Evolutionary conservation across 2,888 invertebrate species (phyloP).

Genomic region (Tubulanus polymorphus): DNA sequence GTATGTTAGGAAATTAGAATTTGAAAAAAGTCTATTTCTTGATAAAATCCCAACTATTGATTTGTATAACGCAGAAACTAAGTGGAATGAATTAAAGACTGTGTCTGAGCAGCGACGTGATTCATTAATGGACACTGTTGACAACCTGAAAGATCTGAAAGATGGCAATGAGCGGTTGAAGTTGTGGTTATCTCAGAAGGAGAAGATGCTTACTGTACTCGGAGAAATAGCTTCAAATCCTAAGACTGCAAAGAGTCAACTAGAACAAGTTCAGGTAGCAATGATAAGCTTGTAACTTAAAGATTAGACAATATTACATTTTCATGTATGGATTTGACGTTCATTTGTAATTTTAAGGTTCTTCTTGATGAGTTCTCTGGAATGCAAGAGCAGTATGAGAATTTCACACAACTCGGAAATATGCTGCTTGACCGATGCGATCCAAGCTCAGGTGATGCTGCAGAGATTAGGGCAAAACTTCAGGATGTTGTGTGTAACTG

Average conservation of each 20-base stretch:
- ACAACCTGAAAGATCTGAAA: conserved; percentile 86
- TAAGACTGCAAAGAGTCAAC: conserved; percentile 90
- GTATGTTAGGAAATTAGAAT: conserved; percentile 44
- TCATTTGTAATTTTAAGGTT: no score
- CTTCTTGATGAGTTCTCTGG: conserved; percentile 90
- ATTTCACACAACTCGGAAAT: conserved; percentile 76
- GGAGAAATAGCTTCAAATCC: conserved; percentile 96
- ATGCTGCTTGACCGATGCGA: conserved; percentile 65
- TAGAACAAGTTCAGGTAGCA: conserved; percentile 69
- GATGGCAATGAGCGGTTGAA: conserved; percentile 79
- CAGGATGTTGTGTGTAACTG: conserved; percentile 68
- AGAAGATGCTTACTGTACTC: conserved; percentile 89
- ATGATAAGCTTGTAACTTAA: no score
- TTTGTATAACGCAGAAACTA: conserved; percentile 35
- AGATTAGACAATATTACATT: no score
- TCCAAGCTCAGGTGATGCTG: conserved; percentile 50
- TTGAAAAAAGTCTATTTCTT: background rate
- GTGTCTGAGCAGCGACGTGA: conserved; percentile 42
- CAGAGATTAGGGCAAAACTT: conserved; percentile 53
- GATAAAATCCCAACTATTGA: background rate
- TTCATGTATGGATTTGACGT: no score
- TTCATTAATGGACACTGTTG: conserved; percentile 57
- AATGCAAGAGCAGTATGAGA: conserved; percentile 84
- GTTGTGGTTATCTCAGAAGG: conserved; percentile 87
- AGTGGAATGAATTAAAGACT: conserved; percentile 45